These are phyloP conservation scores for Endomychus coccineus DNA, from an alignment of 2,888 invertebrate genomes.

Conservation along the genomic window DNA sequence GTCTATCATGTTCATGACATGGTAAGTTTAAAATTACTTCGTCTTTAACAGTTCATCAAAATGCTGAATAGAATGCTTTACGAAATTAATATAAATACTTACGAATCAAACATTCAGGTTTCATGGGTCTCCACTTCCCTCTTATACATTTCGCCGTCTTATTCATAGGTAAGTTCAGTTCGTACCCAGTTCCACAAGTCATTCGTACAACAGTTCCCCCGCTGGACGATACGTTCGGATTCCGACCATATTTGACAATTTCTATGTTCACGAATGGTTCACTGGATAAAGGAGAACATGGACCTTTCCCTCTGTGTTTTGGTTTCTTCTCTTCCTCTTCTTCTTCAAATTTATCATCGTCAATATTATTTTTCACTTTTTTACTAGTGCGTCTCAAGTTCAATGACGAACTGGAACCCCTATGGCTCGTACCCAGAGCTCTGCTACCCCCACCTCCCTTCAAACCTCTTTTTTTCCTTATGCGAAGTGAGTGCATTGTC, in stretches of 20 bases:
- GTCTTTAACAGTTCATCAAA: too few relatives aligned
- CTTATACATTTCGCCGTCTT: constrained; percentile 73
- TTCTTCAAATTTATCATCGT: constrained; percentile 21
- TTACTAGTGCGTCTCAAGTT: constrained; percentile 33
- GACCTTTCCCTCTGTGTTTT: constrained; percentile 44
- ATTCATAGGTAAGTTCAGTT: constrained; percentile 63
- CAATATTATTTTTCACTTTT: constrained; percentile 23
- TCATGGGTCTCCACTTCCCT: constrained; percentile 78
- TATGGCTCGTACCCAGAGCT: constrained; percentile 34
- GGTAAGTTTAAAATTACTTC: too few relatives aligned
- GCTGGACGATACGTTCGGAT: constrained; percentile 64
- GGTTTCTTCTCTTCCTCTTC: constrained; percentile 32
- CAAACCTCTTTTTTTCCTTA: constrained; percentile 25
- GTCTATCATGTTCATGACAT: too few relatives aligned
- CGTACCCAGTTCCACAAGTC: constrained; percentile 71
- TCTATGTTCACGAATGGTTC: constrained; percentile 63
- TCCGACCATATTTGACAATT: constrained; percentile 62
- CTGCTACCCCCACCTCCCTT: constrained; percentile 37
- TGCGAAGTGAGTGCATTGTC: constrained; percentile 8
- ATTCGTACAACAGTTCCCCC: constrained; percentile 70
- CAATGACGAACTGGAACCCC: constrained; percentile 31
- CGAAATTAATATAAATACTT: constrained; percentile 40
- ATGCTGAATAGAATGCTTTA: too few relatives aligned
- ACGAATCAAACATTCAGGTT: constrained; percentile 75
- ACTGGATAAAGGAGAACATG: constrained; percentile 60